Evolutionary conservation across 2,113 vertebrate species (phyloP).

Genomic region (Glaucomys volans): DNA sequence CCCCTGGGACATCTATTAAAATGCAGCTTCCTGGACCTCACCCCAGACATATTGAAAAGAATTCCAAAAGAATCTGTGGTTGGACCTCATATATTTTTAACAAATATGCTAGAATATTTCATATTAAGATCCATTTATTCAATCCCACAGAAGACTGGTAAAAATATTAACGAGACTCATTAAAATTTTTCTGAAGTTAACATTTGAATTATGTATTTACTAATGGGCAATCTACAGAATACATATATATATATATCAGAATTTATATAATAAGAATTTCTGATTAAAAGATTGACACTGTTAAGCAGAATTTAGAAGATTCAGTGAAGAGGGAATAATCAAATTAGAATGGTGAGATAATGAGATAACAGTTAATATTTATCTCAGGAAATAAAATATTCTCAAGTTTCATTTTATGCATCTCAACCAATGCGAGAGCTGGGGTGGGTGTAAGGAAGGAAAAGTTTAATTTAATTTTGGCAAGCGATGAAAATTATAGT

Average conservation of each 20-base stretch:
- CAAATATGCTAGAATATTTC: background rate
- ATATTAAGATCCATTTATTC: background rate
- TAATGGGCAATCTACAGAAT: background rate
- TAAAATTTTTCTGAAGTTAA: slow-evolving; percentile 17
- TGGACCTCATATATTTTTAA: background rate
- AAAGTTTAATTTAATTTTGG: background rate
- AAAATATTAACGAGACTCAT: background rate
- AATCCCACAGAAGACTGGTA: background rate
- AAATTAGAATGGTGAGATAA: background rate
- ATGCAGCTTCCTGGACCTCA: background rate
- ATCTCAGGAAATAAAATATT: slow-evolving; percentile 20
- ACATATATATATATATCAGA: background rate
- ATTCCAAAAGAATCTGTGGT: background rate
- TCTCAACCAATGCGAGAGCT: background rate
- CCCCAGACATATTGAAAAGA: background rate
- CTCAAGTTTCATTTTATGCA: background rate
- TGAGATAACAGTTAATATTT: background rate
- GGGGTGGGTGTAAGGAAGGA: background rate
- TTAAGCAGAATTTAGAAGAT: background rate
- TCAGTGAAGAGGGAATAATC: background rate
- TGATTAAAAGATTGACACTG: background rate
- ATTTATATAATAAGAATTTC: too few relatives aligned
- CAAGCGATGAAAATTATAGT: background rate
- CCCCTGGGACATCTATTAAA: background rate
- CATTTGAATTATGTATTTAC: slow-evolving; percentile 12